Evolutionary conservation across 2,797 vertebrate genomes (phyloP), one percentile per base, ranked within the genome.

Genomic region (Danio aesculapii): DNA sequence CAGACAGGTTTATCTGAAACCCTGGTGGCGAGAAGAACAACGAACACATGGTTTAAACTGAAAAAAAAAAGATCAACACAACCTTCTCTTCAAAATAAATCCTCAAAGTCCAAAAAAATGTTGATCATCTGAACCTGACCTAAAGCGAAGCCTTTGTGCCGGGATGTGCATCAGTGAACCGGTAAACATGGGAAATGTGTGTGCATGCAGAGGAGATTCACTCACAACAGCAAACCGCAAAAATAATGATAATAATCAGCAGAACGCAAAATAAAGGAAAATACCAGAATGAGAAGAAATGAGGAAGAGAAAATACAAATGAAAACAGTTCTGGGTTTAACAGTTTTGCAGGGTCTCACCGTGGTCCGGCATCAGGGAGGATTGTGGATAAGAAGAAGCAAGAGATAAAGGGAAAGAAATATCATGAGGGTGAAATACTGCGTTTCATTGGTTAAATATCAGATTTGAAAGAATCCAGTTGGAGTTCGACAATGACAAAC

Each of bases 1-100:
- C 95, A 95, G 93, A 95, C 92, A 96, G 95, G 94, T 95, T 96
- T 94, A 96, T 95, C 94, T 96, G 95, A 96, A 97, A 97, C 88
- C 93, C 95, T 96, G 88, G 88, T 95, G 96, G 94, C 88, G 92
- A 94, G 93, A 92, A 95, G 91, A 96, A 91, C 69, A 94, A 92
- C 91, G 90, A 49, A 79, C 66, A 78, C 59, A 76, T 44, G 3
- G 57, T 46, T 64, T 72, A 17, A 63, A 17, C 71, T 12, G 55
- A 68, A 21, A 64, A 46, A 64, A 46, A 11, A 77, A 11, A 49
- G 47, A 7, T 61, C 46, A 14, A 6, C 10, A 58, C 17, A 50
- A 61, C 21, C n/a, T 8, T 19, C 16, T 68, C 21, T 47, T 68
- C 41, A 57, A 4, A 58, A 5, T 39, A 11, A 47, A 69, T 43